These are phyloP conservation scores for Meta bourneti DNA, from an alignment of 2,888 invertebrate genomes.

Conservation along the genomic window DNA sequence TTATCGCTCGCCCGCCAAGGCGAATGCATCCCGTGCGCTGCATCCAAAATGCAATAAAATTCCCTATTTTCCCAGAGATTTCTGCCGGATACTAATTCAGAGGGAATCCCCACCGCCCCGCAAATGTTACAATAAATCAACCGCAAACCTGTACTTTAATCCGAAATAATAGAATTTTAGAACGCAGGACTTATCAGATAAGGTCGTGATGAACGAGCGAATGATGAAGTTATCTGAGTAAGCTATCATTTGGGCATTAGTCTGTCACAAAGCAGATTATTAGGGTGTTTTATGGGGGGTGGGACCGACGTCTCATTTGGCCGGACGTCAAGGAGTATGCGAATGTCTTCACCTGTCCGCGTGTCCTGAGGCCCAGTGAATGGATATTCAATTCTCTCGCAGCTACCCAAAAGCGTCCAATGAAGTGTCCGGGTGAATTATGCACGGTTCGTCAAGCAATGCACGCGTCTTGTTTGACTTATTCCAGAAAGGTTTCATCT, in stretches of 20 bases:
- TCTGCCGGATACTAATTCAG: not conserved
- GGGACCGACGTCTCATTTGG: conserved; percentile 30
- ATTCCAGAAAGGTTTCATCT: too few relatives aligned
- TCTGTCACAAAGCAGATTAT: conserved; percentile 46
- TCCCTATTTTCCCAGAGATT: not conserved
- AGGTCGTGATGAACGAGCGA: conserved; percentile 50
- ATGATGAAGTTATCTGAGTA: conserved; percentile 58
- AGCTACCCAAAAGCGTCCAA: not conserved
- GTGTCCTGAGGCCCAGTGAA: too few relatives aligned
- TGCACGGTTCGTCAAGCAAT: not conserved
- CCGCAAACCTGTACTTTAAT: conserved; percentile 55
- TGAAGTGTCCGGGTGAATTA: not conserved
- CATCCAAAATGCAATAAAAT: conserved; percentile 30
- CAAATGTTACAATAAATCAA: conserved; percentile 56
- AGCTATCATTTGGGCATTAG: conserved; percentile 63
- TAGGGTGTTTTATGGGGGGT: conserved; percentile 63
- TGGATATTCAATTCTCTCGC: not conserved
- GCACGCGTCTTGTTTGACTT: not conserved
- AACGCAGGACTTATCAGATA: conserved; percentile 53
- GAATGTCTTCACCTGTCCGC: not conserved
- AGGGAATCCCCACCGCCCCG: not conserved
- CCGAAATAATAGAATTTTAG: conserved; percentile 70
- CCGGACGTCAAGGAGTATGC: not conserved
- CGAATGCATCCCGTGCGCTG: not conserved
- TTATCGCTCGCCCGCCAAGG: not conserved